phyloP scores from a whole-genome alignment of 2,888 invertebrate species.

The Drosophila mayaguana region DNA sequence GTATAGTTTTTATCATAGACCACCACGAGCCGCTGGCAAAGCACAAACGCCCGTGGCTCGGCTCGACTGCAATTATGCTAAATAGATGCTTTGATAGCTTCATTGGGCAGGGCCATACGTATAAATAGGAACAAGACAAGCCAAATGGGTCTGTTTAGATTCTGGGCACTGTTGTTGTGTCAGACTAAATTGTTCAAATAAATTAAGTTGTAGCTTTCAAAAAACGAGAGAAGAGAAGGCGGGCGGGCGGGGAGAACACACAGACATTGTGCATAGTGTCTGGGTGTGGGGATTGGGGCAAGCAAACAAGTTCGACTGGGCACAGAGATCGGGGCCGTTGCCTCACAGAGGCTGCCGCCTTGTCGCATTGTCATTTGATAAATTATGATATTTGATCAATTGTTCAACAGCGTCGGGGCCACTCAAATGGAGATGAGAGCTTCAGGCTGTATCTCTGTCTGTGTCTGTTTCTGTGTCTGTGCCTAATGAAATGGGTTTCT shows the following conservation, averaged over 20 bases:
- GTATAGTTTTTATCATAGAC: constrained; percentile 36
- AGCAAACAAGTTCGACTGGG: constrained; percentile 60
- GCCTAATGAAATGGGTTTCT: constrained; percentile 70
- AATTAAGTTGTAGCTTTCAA: constrained; percentile 80
- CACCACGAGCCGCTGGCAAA: constrained; percentile 42
- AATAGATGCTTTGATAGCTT: constrained; percentile 73
- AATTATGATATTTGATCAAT: constrained; percentile 83
- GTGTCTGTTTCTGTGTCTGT: constrained; percentile 11
- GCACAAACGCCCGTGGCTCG: constrained; percentile 30
- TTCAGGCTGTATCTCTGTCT: constrained; percentile 9
- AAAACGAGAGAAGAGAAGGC: constrained; percentile 17
- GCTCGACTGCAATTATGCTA: constrained; percentile 71
- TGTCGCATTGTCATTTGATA: constrained; percentile 80
- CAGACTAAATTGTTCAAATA: constrained; percentile 81
- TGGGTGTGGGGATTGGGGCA: constrained; percentile 76
- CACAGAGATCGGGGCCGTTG: constrained; percentile 58
- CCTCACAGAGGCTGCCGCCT: constrained; percentile 71
- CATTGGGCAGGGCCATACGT: constrained; percentile 63
- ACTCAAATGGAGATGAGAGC: constrained; percentile 40
- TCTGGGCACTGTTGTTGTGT: constrained; percentile 59
- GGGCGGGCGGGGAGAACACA: constrained; percentile 12
- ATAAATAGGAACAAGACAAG: constrained; percentile 71
- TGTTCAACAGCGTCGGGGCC: constrained; percentile 64
- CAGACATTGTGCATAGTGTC: constrained; percentile 36
- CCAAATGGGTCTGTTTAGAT: constrained; percentile 55